Evolutionary conservation across 2,888 invertebrate species (phyloP).

Genomic region (Orchestes rusci): DNA sequence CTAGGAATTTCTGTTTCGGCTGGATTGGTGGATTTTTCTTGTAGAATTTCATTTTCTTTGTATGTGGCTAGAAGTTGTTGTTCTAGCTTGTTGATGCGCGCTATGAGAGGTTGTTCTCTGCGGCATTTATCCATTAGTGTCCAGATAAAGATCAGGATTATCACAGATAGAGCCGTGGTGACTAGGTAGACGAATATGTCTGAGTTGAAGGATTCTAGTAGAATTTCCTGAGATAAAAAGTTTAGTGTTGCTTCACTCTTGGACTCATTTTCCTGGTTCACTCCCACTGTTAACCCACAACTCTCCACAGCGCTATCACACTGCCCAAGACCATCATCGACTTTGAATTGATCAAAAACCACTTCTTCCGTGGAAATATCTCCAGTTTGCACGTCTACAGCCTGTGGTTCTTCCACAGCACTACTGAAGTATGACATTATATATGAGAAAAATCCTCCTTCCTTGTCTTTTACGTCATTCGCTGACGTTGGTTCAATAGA

Average conservation of each 20-base stretch:
- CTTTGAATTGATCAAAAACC: no score
- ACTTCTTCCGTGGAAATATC: no score
- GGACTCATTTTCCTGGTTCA: no score
- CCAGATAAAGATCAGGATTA: constrained; percentile 68
- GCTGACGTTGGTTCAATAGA: no score
- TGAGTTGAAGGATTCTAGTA: constrained; percentile 26
- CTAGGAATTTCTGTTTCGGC: constrained; percentile 15
- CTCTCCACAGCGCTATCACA: neutral
- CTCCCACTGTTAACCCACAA: neutral
- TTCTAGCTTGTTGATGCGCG: constrained; percentile 59
- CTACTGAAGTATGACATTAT: no score
- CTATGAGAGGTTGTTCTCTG: constrained; percentile 62
- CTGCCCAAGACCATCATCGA: neutral
- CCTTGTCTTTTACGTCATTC: no score
- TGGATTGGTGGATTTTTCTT: constrained; percentile 44
- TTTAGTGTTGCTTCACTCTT: no score
- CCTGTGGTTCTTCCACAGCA: no score
- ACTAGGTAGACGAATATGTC: constrained; percentile 34
- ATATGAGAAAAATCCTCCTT: no score
- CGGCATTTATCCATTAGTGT: constrained; percentile 70
- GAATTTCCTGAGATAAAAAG: constrained; percentile 3
- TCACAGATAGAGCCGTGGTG: constrained; percentile 62
- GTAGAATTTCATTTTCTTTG: constrained; percentile 60
- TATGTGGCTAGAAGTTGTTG: constrained; percentile 52
- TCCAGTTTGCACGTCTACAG: no score